These are phyloP conservation scores for Eupristina koningsbergeri DNA, from an alignment of 1,140 invertebrate genomes.

Conservation along the genomic window DNA sequence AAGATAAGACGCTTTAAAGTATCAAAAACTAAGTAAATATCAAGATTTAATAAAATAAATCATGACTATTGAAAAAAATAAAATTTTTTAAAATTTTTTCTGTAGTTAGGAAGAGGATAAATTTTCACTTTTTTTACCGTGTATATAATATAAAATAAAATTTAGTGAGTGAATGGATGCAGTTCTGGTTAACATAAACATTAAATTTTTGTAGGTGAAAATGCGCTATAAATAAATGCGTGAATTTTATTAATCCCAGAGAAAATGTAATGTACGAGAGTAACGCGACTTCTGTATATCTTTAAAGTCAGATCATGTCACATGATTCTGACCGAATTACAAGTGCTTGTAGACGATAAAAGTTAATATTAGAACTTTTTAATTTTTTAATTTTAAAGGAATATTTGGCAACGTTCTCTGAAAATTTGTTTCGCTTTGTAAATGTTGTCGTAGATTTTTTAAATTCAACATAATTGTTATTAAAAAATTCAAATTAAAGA, in stretches of 20 bases:
- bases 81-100: conserved; percentile 9
- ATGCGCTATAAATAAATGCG: conserved; percentile 7
- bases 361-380: conserved; percentile 21
- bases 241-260: conserved; percentile 33
- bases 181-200: conserved; percentile 34
- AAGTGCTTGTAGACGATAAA: conserved; percentile 30
- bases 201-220: conserved; percentile 21
- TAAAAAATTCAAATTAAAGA: conserved; percentile 31
- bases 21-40: not conserved
- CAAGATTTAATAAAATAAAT: not conserved
- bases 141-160: not conserved
- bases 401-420: conserved; percentile 6
- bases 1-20: not conserved
- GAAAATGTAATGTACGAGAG: conserved; percentile 21
- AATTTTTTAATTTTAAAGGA: not conserved
- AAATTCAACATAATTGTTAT: too few species aligned
- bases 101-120: conserved; percentile 4
- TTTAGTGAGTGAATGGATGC: conserved; percentile 26
- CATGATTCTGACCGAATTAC: conserved; percentile 46
- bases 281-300: not conserved
- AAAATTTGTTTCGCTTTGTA: conserved; percentile 12
- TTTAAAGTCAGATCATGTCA: conserved; percentile 50
- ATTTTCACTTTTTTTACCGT: not conserved
- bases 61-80: conserved; percentile 18
- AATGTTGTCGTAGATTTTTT: not conserved